Conservation (phyloP, 2,888 invertebrate species). For the Drosophila buzzatii region DNA sequence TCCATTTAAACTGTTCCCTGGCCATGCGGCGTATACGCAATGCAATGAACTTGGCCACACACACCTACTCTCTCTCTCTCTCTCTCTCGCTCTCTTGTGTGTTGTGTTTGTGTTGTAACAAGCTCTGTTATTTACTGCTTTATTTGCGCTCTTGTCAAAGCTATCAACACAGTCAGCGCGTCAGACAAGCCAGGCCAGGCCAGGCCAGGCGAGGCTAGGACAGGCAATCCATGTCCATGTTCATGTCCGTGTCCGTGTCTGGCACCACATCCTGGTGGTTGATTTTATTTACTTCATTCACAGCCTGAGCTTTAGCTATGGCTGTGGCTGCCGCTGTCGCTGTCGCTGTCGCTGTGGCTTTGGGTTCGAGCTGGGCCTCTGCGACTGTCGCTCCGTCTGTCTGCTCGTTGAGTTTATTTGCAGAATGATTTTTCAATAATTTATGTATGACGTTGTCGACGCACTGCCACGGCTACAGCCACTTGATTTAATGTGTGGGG, state of each 20-base stretch:
- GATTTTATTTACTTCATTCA: slow-evolving; percentile 65
- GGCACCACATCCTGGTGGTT: slow-evolving; percentile 54
- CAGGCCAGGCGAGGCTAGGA: neutral
- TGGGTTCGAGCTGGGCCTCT: slow-evolving; percentile 1
- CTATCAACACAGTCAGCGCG: slow-evolving; percentile 61
- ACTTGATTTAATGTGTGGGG: slow-evolving; percentile 81
- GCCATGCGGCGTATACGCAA: slow-evolving; percentile 69
- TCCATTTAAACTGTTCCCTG: slow-evolving; percentile 13
- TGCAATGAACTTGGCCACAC: slow-evolving; percentile 23
- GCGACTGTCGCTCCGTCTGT: slow-evolving; percentile 22
- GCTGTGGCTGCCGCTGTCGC: neutral
- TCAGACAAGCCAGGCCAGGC: slow-evolving; percentile 9
- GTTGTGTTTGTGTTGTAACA: slow-evolving; percentile 9
- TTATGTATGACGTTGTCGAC: slow-evolving; percentile 74
- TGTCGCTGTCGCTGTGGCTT: too few species aligned
- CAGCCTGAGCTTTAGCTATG: slow-evolving; percentile 8
- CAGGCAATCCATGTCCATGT: slow-evolving; percentile 9
- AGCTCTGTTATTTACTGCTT: slow-evolving; percentile 67
- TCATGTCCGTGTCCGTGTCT: slow-evolving; percentile 21
- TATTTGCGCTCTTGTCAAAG: slow-evolving; percentile 77
- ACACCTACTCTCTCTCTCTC: too few species aligned
- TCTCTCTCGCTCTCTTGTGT: neutral
- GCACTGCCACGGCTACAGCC: slow-evolving; percentile 42
- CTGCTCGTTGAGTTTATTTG: slow-evolving; percentile 69
- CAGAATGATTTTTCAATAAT: slow-evolving; percentile 82